Percentiles rank a stretch among this genome's conserved stretches.
Conservation (phyloP, 2,888 invertebrate genomes). For the Cactoblastis cactorum region DNA sequence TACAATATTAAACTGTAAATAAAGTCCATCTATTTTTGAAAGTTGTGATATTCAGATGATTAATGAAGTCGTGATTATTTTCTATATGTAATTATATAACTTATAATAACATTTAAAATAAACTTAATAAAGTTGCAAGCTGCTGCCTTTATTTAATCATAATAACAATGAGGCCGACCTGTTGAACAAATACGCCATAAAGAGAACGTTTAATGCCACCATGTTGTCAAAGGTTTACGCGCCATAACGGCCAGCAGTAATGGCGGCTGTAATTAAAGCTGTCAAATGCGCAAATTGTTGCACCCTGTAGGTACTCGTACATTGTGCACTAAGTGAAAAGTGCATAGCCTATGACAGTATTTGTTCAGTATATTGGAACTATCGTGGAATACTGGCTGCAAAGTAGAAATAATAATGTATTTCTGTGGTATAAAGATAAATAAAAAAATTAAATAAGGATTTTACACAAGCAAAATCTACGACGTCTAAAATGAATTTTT, state of each 20-base stretch:
- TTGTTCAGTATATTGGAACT: too few species aligned
- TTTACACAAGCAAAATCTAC: too few species aligned
- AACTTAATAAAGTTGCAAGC: background rate
- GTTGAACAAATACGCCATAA: slow-evolving; percentile 64
- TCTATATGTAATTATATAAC: too few species aligned
- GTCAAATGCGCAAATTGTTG: slow-evolving; percentile 45
- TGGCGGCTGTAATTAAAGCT: slow-evolving; percentile 45
- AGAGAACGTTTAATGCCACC: slow-evolving; percentile 36
- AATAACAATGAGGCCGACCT: slow-evolving; percentile 31
- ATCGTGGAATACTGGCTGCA: too few species aligned
- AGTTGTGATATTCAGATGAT: too few species aligned
- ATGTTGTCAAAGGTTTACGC: slow-evolving; percentile 39
- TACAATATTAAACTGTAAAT: too few species aligned
- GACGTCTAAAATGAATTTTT: too few species aligned
- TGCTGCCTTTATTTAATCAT: background rate
- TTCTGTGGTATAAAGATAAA: too few species aligned
- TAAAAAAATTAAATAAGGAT: too few species aligned
- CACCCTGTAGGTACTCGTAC: slow-evolving; percentile 48
- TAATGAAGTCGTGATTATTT: too few species aligned
- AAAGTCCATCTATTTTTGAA: too few species aligned
- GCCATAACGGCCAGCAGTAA: slow-evolving; percentile 29
- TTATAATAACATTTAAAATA: background rate
- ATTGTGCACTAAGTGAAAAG: slow-evolving; percentile 42
- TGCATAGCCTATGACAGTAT: background rate
- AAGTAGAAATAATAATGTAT: too few species aligned